Evolutionary conservation across 2,888 invertebrate species (phyloP).

Genomic region (Electrophaes corylata): DNA sequence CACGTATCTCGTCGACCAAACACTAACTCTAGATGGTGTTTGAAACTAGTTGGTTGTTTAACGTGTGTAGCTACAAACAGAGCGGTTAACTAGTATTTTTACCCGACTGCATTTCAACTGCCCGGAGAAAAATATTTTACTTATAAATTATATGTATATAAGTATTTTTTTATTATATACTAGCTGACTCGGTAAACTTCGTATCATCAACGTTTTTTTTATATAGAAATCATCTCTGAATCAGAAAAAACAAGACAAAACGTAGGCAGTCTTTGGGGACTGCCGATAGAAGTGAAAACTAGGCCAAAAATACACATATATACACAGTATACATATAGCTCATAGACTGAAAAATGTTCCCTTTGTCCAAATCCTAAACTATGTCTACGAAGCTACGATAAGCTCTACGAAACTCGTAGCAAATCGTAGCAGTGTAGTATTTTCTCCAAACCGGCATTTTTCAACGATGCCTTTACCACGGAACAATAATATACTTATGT

Average conservation of each 20-base stretch:
- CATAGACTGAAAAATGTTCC: not conserved
- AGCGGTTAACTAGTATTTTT: not conserved
- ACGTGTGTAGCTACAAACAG: conserved; percentile 15
- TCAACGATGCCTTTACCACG: no score
- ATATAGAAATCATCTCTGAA: no score
- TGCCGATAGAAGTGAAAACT: no score
- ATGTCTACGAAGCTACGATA: not conserved
- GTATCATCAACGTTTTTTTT: no score
- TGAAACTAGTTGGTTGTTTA: conserved; percentile 28
- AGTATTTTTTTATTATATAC: no score
- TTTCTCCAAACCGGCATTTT: not conserved
- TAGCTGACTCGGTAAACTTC: no score
- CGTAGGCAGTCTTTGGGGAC: no score
- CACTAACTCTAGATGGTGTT: conserved; percentile 35
- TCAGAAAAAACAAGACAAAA: no score
- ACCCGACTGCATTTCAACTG: no score
- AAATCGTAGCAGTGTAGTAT: not conserved
- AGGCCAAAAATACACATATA: not conserved
- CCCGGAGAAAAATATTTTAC: no score
- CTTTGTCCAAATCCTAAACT: not conserved
- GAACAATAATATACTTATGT: no score
- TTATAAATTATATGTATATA: no score
- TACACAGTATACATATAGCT: not conserved
- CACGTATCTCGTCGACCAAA: conserved; percentile 32
- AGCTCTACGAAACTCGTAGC: not conserved